These are phyloP conservation scores for Cheiracanthium punctorium DNA, from an alignment of 2,888 invertebrate genomes.

Conservation along the genomic window DNA sequence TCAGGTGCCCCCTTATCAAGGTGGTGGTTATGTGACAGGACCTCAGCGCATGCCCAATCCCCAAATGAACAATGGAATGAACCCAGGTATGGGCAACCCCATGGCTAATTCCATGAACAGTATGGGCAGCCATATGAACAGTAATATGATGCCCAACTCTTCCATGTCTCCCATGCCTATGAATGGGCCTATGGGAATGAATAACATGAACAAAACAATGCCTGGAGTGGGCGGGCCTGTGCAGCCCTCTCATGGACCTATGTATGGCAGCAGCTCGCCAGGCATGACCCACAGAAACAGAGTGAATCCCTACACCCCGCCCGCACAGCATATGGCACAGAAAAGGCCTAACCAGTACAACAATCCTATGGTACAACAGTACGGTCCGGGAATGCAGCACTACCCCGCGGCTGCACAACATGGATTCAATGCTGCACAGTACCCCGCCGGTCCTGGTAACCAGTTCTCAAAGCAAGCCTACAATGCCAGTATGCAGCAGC, in stretches of 20 bases:
- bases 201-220: slow-evolving; percentile 68
- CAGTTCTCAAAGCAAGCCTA: slow-evolving; percentile 73
- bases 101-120: slow-evolving; percentile 54
- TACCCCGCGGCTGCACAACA: slow-evolving; percentile 60
- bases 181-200: slow-evolving; percentile 70
- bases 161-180: slow-evolving; percentile 68
- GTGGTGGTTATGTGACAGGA: slow-evolving; percentile 75
- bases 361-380: slow-evolving; percentile 72
- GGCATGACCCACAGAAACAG: slow-evolving; percentile 60
- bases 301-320: slow-evolving; percentile 74
- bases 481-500: slow-evolving; percentile 57
- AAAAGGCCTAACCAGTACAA: slow-evolving; percentile 73
- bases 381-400: slow-evolving; percentile 71
- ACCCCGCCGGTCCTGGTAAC: slow-evolving; percentile 70
- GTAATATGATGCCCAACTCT: slow-evolving; percentile 69
- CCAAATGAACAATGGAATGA: slow-evolving; percentile 65
- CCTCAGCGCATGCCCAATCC: slow-evolving; percentile 73
- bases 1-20: slow-evolving; percentile 82
- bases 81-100: slow-evolving; percentile 56
- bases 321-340: slow-evolving; percentile 78
- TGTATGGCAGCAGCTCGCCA: slow-evolving; percentile 56
- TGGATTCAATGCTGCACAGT: slow-evolving; percentile 61
- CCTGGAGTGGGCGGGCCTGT: slow-evolving; percentile 56
- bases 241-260: slow-evolving; percentile 50
- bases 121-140: slow-evolving; percentile 67